These are phyloP conservation scores for Oreochromis aureus DNA, from an alignment of 2,113 vertebrate species.

Conservation along the genomic window DNA sequence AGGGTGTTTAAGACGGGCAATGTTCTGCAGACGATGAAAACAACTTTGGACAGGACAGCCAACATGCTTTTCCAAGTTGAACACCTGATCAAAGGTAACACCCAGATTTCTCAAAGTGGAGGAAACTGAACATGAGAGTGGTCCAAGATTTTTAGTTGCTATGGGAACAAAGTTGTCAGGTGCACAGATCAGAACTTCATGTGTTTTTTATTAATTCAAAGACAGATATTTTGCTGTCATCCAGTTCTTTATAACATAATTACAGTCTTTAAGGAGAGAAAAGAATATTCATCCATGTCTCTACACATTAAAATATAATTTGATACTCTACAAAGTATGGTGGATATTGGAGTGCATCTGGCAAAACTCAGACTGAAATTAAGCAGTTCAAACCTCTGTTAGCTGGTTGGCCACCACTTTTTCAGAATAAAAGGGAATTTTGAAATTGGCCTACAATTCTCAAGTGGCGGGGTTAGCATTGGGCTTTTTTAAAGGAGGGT, in stretches of 20 bases:
- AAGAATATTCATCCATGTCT: background rate
- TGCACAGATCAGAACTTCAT: background rate
- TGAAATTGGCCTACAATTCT: too few species aligned
- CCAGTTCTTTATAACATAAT: background rate
- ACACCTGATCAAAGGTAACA: background rate
- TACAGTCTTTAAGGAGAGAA: background rate
- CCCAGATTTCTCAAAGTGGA: background rate
- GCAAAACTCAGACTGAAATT: background rate
- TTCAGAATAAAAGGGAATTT: too few species aligned
- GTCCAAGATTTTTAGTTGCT: background rate
- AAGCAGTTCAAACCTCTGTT: background rate
- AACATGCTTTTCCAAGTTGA: background rate
- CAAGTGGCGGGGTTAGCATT: background rate
- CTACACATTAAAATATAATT: background rate
- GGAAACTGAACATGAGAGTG: background rate
- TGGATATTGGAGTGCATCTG: background rate
- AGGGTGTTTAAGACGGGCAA: background rate
- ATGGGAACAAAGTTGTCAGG: background rate
- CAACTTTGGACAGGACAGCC: background rate
- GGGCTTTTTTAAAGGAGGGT: background rate
- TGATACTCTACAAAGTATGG: background rate
- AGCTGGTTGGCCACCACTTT: too few species aligned
- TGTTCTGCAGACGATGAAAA: background rate
- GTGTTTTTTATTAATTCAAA: background rate
- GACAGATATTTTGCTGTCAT: background rate